phyloP scores from a whole-genome alignment of 2,113 vertebrate species.

The Malurus elegans region DNA sequence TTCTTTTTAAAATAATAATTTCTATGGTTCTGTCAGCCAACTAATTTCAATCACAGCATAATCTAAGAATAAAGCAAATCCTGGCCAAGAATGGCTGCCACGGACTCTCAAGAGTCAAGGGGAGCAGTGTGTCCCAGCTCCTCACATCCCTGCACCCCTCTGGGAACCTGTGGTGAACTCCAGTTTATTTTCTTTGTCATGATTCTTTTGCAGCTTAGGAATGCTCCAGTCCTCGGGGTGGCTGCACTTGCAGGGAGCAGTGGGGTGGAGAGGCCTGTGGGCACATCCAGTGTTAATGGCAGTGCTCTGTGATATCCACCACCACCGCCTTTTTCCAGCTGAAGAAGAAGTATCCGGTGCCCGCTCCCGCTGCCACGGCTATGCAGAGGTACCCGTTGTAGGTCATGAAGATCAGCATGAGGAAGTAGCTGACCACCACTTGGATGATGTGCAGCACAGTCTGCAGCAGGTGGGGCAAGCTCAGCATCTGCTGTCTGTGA shows the following conservation, averaged over 20 bases:
- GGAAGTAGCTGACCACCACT: constrained; percentile 94
- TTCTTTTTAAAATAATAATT: not conserved
- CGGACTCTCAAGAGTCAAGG: not conserved
- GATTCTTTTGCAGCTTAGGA: constrained; percentile 14
- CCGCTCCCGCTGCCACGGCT: constrained; percentile 86
- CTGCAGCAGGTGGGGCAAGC: constrained; percentile 89
- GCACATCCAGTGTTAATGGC: constrained; percentile 76
- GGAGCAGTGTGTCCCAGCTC: not conserved
- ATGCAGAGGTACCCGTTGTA: constrained; percentile 98
- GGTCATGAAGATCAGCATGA: constrained; percentile 99
- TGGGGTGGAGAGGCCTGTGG: constrained; percentile 7
- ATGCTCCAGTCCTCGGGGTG: not conserved
- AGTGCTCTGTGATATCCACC: constrained; percentile 98
- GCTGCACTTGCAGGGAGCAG: not conserved
- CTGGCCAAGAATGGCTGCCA: not conserved
- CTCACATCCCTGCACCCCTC: not conserved
- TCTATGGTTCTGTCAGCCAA: constrained; percentile 24
- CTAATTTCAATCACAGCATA: constrained; percentile 42
- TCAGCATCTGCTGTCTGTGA: constrained; percentile 91
- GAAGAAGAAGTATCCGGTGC: constrained; percentile 95
- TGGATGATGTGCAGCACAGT: constrained; percentile 91
- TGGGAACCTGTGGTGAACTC: constrained; percentile 19
- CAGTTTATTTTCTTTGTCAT: constrained; percentile 1
- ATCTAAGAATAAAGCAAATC: constrained; percentile 51
- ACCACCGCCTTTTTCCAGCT: constrained; percentile 98